A percentile compares a stretch with the other conserved stretches of the same genome.
phyloP scores from a whole-genome alignment of 1,140 invertebrate genomes.

The Hydropsyche tenuis region DNA sequence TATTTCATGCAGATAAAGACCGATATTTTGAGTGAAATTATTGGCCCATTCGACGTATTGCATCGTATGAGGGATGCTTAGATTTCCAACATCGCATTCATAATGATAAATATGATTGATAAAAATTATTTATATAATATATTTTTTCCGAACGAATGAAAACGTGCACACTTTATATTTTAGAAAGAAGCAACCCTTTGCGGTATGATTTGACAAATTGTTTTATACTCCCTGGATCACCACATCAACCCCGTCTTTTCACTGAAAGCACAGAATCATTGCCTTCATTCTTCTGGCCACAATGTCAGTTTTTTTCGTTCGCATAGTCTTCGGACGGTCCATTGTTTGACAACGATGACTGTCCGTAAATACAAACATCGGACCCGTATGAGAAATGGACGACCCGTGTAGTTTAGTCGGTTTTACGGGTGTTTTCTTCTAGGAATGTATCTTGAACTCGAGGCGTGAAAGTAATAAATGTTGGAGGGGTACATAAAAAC shows the following conservation, averaged over 20 bases:
- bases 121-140: too few relatives aligned
- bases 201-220: slow-evolving; percentile 45
- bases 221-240: slow-evolving; percentile 36
- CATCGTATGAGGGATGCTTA: neutral
- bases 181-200: slow-evolving; percentile 26
- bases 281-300: slow-evolving; percentile 9
- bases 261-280: slow-evolving; percentile 27
- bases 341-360: slow-evolving; percentile 49
- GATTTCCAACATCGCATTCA: too few relatives aligned
- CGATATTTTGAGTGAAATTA: slow-evolving; percentile 16
- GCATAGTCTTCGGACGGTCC: slow-evolving; percentile 25
- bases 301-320: slow-evolving; percentile 38
- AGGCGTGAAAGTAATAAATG: slow-evolving; percentile 49
- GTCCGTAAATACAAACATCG: slow-evolving; percentile 48
- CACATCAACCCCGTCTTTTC: slow-evolving; percentile 39
- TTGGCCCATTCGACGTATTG: neutral
- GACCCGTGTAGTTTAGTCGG: slow-evolving; percentile 38
- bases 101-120: too few relatives aligned
- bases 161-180: too few relatives aligned
- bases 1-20: slow-evolving; percentile 3
- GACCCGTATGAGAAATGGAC: slow-evolving; percentile 43
- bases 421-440: slow-evolving; percentile 36
- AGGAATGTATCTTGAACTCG: slow-evolving; percentile 27
- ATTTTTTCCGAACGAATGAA: too few relatives aligned
- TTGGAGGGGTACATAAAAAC: slow-evolving; percentile 32